Base-by-base conservation (phyloP, 1,140 invertebrate genomes). In the Drosophila albomicans region DNA sequence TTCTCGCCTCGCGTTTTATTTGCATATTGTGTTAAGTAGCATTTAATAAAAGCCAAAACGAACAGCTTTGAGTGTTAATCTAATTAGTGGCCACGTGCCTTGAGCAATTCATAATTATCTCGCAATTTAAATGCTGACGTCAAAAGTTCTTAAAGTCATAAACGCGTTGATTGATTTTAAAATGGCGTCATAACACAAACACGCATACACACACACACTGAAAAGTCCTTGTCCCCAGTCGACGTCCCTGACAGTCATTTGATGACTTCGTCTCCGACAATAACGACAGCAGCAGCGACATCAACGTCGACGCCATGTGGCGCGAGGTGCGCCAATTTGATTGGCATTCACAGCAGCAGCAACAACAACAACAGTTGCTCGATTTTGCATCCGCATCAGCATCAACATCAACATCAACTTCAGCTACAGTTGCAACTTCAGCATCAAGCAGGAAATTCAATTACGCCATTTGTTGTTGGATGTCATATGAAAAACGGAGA, bases 311-410 rank as follows among this genome's bases (percentile, higher is more conserved):
- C 70, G 49, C 56, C 81, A 67, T 76, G 77, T 32, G 73, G 71
- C 54, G 82, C 56, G 79, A 87, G 75, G 75, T 86, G 82, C 75
- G 79, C 82, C 85, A 87, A 88, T 88, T 87, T 87, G 82, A 87
- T 87, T 87, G 82, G 82, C 84, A 86, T 85, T 85, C 66, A 66
- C 59, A 75, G 64, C 52, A 64, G 38, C 35, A 38, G 8, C 35
- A 38, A 38, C 35, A 38, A 38, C 72, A 62, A 13, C 43, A 62
- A 16, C 80, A 43, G 66, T 59, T 25, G 74, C 38, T 41, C 38
- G 48, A 57, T 32, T 43, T 61, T 69, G 70, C 54, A 59, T 72
- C 61, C 25, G 15, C 49, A 41, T 11, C 46, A 15, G 11, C 63
- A 45, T 45, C 28, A 38, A 28, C 49, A 30, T 35, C 43, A 10